A percentile compares a stretch with the other conserved stretches of the same genome.
Conservation (phyloP, 2,113 vertebrate genomes). For the Gracilinanus agilis region DNA sequence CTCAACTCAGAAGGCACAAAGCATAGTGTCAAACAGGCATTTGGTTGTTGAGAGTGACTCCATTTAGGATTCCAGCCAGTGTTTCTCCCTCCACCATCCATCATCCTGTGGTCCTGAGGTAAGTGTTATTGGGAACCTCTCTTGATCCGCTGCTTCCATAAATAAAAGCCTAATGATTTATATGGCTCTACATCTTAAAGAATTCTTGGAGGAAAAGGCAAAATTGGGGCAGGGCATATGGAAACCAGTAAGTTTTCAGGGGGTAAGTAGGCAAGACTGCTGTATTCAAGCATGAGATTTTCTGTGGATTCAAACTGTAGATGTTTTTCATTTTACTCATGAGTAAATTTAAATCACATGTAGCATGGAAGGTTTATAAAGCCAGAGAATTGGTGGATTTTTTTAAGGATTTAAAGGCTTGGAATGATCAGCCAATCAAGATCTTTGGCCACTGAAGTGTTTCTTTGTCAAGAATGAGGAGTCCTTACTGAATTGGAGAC, state of each 20-base stretch:
- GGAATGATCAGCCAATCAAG: not conserved
- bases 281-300: not conserved
- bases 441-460: not conserved
- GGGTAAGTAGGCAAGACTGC: not conserved
- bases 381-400: not conserved
- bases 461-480: not conserved
- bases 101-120: not conserved
- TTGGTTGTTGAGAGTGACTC: slow-evolving; percentile 60
- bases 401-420: not conserved
- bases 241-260: not conserved
- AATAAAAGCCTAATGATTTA: not conserved
- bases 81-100: slow-evolving; percentile 30
- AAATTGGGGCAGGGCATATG: not conserved
- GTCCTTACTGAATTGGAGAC: not conserved
- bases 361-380: not conserved
- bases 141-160: not conserved
- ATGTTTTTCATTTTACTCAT: slow-evolving; percentile 20
- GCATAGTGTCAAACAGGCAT: slow-evolving; percentile 65
- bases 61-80: slow-evolving; percentile 64
- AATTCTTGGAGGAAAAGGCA: not conserved
- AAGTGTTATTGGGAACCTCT: slow-evolving; percentile 39
- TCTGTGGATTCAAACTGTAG: not conserved
- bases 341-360: not conserved
- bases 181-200: not conserved
- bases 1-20: slow-evolving; percentile 76